Evolutionary conservation across 2,113 vertebrate genomes (phyloP).

Genomic region (Odocoileus virginianus): DNA sequence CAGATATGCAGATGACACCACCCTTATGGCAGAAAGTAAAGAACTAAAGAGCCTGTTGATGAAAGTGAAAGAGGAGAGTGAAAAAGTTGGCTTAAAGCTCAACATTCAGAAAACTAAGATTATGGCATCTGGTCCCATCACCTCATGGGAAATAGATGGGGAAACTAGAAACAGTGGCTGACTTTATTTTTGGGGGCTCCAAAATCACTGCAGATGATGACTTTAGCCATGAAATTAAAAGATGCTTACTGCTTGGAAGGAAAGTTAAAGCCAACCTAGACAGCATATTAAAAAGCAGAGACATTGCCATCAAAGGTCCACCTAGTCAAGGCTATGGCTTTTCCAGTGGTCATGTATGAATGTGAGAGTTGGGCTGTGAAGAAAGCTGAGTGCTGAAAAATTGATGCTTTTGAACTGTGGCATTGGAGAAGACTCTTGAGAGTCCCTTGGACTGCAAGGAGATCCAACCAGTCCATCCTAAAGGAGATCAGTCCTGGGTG

Average conservation of each 20-base stretch:
- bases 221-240: not conserved
- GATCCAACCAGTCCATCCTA: not conserved
- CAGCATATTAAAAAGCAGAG: not conserved
- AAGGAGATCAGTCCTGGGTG: not conserved
- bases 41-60: not conserved
- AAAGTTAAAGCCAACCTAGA: not conserved
- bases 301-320: not conserved
- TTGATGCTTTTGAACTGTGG: not conserved
- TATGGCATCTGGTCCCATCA: not conserved
- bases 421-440: not conserved
- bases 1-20: not conserved
- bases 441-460: not conserved
- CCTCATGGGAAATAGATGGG: not conserved
- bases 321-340: not conserved
- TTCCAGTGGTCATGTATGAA: not conserved
- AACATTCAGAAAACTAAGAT: not conserved
- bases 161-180: not conserved
- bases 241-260: not conserved
- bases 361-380: not conserved
- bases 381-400: not conserved
- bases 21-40: not conserved
- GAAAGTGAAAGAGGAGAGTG: not conserved
- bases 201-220: not conserved
- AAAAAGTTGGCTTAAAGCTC: not conserved
- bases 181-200: not conserved